phyloP scores from a whole-genome alignment of 2,113 vertebrate species.

The Poicephalus gulielmi region DNA sequence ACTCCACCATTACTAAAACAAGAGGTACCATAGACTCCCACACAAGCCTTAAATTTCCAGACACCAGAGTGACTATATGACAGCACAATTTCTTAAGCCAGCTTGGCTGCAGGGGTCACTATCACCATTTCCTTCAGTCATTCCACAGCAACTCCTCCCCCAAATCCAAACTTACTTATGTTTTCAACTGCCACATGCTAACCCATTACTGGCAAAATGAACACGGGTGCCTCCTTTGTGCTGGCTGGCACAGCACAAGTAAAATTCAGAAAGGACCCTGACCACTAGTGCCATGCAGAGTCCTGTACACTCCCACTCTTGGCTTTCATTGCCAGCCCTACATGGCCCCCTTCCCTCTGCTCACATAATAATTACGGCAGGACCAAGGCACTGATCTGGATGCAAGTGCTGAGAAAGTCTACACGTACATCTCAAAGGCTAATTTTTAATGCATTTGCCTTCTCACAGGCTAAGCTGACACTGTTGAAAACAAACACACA shows the following conservation, averaged over 20 bases:
- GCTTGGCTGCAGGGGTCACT: background rate
- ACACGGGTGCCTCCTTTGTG: background rate
- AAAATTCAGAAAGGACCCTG: background rate
- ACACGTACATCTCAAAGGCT: background rate
- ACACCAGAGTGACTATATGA: background rate
- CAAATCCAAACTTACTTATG: background rate
- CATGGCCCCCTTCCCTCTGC: background rate
- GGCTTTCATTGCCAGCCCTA: background rate
- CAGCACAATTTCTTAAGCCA: background rate
- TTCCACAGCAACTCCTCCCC: background rate
- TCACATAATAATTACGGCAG: background rate
- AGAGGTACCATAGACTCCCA: background rate
- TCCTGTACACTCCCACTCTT: background rate
- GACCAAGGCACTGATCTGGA: background rate
- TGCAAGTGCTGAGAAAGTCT: background rate
- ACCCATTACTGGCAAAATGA: background rate
- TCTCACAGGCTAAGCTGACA: background rate
- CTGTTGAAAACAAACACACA: background rate
- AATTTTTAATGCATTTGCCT: background rate
- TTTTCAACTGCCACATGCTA: background rate
- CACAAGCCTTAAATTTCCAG: background rate
- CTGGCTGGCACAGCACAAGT: background rate
- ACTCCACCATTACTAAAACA: background rate
- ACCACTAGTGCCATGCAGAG: accelerated
- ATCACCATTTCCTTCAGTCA: background rate